Evolutionary conservation across 23 tunicate genomes (phyloP), one percentile per base, ranked within the genome.

Genomic region (Ascidia mentula): DNA sequence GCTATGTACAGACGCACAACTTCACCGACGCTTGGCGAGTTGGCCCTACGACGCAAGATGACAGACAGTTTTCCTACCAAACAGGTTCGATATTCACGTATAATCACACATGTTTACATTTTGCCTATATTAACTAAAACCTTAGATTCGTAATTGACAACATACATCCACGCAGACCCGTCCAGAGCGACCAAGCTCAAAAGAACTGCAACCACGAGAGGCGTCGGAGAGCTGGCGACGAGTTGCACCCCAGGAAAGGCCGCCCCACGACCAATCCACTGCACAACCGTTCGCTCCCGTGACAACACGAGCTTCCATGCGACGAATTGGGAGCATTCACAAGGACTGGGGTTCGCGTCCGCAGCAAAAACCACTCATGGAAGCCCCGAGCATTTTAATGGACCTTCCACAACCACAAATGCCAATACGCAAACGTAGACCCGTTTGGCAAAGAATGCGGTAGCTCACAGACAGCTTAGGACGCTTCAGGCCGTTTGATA

Each of bases 1-100:
- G 87, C 90, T 36, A 85, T 85, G 86, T 82, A 82, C 35, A 77
- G 89, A 42, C 82, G 88, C 15, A 69, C 77, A 20, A 86, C 89
- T n/a, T 92, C 97, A 60, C 97, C 97, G 20, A 92, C 97, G 0
- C 79, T 92, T 18, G 97, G 97, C 31, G 97, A 92, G 69, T 82
- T 82, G 39, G 97, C 97, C 18, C 39, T 92, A 0, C 35, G 79
- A 36, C 75, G 85, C 38, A 92, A 92, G 40, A 72, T 92, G 37
- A 89, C 95, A n/a, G 88, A 92, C 75, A 71, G 97, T 5, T 61
- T 92, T 38, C 97, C 97, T 35, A 87, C 92, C 1, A 72, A 89
- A 59, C 91, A 92, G 82, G 97, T 87, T 28, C 77, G 81, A 15
- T 42, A 9, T 42, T 42, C 15, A 15, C 53, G 15, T 9, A 42